Evolutionary conservation across 2,888 invertebrate genomes (phyloP).

Genomic region (Phaedon cochleariae): DNA sequence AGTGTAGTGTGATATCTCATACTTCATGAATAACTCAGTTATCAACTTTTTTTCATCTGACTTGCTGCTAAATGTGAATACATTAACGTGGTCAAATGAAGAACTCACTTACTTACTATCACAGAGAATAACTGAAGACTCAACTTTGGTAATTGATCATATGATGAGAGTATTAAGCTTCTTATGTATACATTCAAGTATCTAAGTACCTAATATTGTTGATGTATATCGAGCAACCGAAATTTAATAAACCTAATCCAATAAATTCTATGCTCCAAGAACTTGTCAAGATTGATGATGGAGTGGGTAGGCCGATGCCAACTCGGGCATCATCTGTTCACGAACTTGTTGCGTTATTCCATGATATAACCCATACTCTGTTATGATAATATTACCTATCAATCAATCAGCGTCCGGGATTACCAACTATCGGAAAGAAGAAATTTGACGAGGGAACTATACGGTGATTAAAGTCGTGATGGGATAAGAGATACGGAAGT

Average conservation of each 20-base stretch:
- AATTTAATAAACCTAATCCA: conserved; percentile 26
- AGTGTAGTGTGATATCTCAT: no score
- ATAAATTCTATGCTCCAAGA: conserved; percentile 30
- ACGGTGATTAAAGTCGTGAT: neutral
- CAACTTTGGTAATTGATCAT: no score
- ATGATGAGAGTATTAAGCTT: no score
- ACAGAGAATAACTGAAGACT: no score
- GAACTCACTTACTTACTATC: no score
- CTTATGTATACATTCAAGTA: no score
- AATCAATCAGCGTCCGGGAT: conserved; percentile 11
- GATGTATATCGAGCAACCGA: neutral
- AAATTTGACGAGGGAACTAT: neutral
- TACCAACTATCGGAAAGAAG: neutral
- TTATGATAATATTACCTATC: conserved; percentile 7
- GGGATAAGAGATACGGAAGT: neutral
- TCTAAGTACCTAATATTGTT: neutral
- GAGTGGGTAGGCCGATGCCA: conserved; percentile 16
- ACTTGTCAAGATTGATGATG: conserved; percentile 30
- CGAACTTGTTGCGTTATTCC: conserved; percentile 24
- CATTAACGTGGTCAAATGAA: no score
- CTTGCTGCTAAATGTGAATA: no score
- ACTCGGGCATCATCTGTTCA: conserved; percentile 20
- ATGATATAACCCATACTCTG: neutral
- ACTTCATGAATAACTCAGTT: no score
- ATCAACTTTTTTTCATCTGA: no score